Evolutionary conservation across 1,140 invertebrate genomes (phyloP).

Genomic region (Conus ventricosus): DNA sequence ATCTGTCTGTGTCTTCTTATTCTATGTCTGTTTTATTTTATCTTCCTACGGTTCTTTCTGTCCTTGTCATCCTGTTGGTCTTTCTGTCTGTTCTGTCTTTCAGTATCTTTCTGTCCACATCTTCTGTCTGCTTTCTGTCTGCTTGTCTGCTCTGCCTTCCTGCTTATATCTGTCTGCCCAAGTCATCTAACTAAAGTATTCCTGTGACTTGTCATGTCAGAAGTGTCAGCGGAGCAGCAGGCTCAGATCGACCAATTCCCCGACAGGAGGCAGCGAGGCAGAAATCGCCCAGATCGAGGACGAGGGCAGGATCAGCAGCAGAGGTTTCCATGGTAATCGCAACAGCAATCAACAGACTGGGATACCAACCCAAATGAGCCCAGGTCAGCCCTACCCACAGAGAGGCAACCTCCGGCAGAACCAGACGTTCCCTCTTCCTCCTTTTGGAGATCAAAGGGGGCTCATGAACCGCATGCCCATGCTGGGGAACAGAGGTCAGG

Average conservation of each 20-base stretch:
- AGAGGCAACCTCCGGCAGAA: not conserved
- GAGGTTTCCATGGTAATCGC: not conserved
- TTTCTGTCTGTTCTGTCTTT: too few relatives aligned
- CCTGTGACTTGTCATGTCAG: not conserved
- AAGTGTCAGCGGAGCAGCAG: constrained; percentile 34
- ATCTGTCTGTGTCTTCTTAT: too few relatives aligned
- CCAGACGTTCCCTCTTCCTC: not conserved
- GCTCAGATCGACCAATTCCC: constrained; percentile 4
- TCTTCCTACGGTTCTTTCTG: too few relatives aligned
- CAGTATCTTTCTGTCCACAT: too few relatives aligned
- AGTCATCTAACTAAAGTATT: too few relatives aligned
- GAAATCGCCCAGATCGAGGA: not conserved
- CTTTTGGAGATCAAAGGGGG: not conserved
- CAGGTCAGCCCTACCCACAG: not conserved
- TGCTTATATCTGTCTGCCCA: too few relatives aligned
- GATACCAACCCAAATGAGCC: not conserved
- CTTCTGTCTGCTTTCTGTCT: too few relatives aligned
- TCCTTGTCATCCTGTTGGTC: too few relatives aligned
- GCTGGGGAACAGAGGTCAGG: not conserved
- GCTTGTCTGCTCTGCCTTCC: too few relatives aligned
- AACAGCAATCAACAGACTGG: not conserved
- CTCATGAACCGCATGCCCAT: not conserved
- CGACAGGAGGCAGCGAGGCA: not conserved
- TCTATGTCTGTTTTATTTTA: too few relatives aligned
- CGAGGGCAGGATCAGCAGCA: not conserved